Percentiles rank a stretch among this genome's conserved stretches.
Conservation (phyloP, 1,140 invertebrate species). For the Archegozetes longisetosus region DNA sequence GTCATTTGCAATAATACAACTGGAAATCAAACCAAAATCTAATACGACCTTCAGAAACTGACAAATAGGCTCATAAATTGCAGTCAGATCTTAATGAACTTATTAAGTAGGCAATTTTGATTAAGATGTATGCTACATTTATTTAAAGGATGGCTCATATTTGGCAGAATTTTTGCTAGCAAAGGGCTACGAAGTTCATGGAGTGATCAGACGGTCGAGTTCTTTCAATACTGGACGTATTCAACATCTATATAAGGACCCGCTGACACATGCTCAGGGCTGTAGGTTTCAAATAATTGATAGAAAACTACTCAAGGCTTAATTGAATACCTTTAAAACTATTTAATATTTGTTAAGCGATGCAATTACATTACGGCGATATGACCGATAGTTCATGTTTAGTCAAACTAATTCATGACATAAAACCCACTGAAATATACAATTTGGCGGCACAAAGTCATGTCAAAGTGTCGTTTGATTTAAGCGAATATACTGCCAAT, state of each 20-base stretch:
- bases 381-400: slow-evolving; percentile 95
- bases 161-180: slow-evolving; percentile 83
- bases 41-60: too few species aligned
- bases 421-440: slow-evolving; percentile 87
- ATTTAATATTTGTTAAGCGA: slow-evolving; percentile 35
- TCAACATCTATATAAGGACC: slow-evolving; percentile 84
- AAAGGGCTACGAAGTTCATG: slow-evolving; percentile 78
- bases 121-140: slow-evolving; percentile 3
- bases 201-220: slow-evolving; percentile 81
- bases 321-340: too few species aligned
- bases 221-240: slow-evolving; percentile 94
- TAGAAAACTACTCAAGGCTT: too few species aligned
- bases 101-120: too few species aligned
- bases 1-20: too few species aligned
- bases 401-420: slow-evolving; percentile 76
- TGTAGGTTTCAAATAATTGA: too few species aligned
- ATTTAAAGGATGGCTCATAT: slow-evolving; percentile 92
- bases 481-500: slow-evolving; percentile 97
- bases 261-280: slow-evolving; percentile 51
- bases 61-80: too few species aligned
- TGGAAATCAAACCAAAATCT: too few species aligned
- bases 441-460: slow-evolving; percentile 99
- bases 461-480: slow-evolving; percentile 95
- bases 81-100: too few species aligned
- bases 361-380: slow-evolving; percentile 97